Evolutionary conservation across 2,113 vertebrate genomes (phyloP).

Genomic region (Aythya baeri): DNA sequence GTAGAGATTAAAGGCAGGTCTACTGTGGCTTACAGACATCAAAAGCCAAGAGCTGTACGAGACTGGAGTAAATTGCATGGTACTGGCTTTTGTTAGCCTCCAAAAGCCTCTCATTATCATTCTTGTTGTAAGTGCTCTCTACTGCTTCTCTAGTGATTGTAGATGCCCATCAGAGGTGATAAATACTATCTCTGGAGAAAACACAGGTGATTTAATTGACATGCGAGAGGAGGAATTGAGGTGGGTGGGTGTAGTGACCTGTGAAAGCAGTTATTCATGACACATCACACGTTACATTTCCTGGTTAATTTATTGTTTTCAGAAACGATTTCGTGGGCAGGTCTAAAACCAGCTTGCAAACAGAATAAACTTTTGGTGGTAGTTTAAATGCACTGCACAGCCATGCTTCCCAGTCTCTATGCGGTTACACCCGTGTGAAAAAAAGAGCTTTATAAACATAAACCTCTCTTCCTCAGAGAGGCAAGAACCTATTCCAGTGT

Average conservation of each 20-base stretch:
- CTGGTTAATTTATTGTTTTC: constrained; percentile 18
- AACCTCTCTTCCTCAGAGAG: background rate
- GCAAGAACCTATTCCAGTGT: background rate
- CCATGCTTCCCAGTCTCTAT: background rate
- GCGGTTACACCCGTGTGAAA: background rate
- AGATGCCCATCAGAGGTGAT: constrained; percentile 73
- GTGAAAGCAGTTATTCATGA: background rate
- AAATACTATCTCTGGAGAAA: constrained; percentile 54
- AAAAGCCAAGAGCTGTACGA: constrained; percentile 62
- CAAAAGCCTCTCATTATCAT: constrained; percentile 73
- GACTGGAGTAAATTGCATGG: constrained; percentile 59
- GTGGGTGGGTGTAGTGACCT: background rate
- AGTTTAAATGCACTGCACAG: background rate
- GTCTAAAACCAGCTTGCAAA: background rate
- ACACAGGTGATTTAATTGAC: constrained; percentile 58
- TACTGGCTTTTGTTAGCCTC: constrained; percentile 52
- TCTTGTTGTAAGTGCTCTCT: constrained; percentile 57
- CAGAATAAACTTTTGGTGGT: background rate
- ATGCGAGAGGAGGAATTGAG: background rate
- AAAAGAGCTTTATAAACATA: background rate
- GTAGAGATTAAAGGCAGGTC: constrained; percentile 74
- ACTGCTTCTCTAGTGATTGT: constrained; percentile 48
- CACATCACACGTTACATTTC: background rate
- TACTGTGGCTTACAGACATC: constrained; percentile 69
- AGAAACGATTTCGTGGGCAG: background rate